phyloP scores from a whole-genome alignment of 2,888 invertebrate genomes.

The Pammene aurita region DNA sequence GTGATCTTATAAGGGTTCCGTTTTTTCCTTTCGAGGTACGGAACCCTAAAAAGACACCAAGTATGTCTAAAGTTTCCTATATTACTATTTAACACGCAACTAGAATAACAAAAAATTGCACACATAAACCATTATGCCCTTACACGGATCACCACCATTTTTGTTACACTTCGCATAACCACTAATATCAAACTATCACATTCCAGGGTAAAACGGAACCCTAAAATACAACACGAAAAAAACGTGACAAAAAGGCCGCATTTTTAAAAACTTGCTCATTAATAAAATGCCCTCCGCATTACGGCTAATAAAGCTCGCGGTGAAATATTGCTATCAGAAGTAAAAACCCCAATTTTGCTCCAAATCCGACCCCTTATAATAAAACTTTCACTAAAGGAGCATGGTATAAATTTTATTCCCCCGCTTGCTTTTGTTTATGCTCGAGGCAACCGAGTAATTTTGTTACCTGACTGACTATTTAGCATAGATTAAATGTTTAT shows the following conservation, averaged over 20 bases:
- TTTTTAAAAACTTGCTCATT: slow-evolving; percentile 61
- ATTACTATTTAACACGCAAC: too few relatives aligned
- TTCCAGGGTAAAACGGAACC: slow-evolving; percentile 32
- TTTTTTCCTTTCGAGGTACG: too few relatives aligned
- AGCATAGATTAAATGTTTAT: slow-evolving; percentile 46
- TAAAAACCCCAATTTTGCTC: slow-evolving; percentile 65
- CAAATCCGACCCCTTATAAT: slow-evolving; percentile 61
- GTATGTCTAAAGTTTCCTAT: too few relatives aligned
- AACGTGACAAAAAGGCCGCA: slow-evolving; percentile 49
- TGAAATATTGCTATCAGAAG: slow-evolving; percentile 73
- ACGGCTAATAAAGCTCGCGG: slow-evolving; percentile 72
- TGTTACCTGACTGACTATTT: slow-evolving; percentile 62
- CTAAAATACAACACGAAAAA: slow-evolving; percentile 40
- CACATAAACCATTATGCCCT: too few relatives aligned
- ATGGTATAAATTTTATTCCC: slow-evolving; percentile 69
- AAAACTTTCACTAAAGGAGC: slow-evolving; percentile 71
- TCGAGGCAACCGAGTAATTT: slow-evolving; percentile 59
- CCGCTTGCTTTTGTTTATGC: slow-evolving; percentile 65
- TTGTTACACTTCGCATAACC: too few relatives aligned
- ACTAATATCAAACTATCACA: too few relatives aligned
- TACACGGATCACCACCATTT: too few relatives aligned
- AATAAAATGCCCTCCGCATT: slow-evolving; percentile 68
- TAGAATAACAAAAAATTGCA: too few relatives aligned
- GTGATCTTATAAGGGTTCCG: too few relatives aligned
- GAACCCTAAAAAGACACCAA: too few relatives aligned